Base-by-base conservation (phyloP, 1,140 invertebrate species). In the Stegodyphus dumicola region DNA sequence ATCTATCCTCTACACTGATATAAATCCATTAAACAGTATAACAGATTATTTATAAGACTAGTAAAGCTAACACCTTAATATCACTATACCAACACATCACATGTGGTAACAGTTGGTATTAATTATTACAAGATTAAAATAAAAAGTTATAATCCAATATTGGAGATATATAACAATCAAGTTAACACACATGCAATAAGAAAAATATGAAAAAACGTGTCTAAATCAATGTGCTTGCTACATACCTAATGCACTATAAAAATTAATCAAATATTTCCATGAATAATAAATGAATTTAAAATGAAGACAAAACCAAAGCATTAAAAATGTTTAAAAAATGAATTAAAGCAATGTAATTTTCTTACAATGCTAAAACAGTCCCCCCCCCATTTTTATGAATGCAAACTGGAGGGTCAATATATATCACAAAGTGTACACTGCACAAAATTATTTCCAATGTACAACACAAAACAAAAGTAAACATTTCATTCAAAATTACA, bases 51-150 rank as follows among this genome's bases (percentile, higher is more conserved):
- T 78, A 56, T 85, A 85, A 86, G 84, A 86, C 84, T 86, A 86
- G 84, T 86, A 78, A 86, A 77, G 76, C 84, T 86, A 86, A 86
- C 84, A 86, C 84, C 84, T 33, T 78, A 77, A 78, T 86, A 86
- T 86, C 84, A 86, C 84, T 70, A 73, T 77, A 77, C 70, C 76
- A 86, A 85, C 81, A 76, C 51, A 76, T 76, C 60, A 54, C 66
- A 66, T 76, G 11, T 18, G 17, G 17, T 67, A 53, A 69, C 9
- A 81, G 79, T 85, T 76, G 73, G 81, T 85, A 85, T 67, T 52
- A 77, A 67, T 85, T 49, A 70, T 77, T 69, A 85, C 15, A 33
- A 33, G 33, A 33, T 33, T 33, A 33, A 33, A 33, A 33, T 33
- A 33, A 71, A 75, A 77, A 75, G 51, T 48, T 74, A 83, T 65